phyloP scores from a whole-genome alignment of 2,797 vertebrate species.

The Pipistrellus kuhlii region DNA sequence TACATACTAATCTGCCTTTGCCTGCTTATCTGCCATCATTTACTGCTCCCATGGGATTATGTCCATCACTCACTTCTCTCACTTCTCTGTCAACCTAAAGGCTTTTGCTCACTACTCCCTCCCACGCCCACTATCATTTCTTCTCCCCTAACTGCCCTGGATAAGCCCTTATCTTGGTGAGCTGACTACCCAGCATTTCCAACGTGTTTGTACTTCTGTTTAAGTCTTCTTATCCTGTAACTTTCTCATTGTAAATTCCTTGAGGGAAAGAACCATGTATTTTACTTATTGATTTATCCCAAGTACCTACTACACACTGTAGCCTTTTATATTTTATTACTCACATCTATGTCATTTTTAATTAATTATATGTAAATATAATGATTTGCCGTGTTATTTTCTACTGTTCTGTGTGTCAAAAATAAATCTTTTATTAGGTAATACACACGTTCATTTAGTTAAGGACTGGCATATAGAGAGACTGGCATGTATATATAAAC shows the following conservation, averaged over 20 bases:
- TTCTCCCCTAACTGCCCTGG: neutral
- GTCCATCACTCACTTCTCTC: neutral
- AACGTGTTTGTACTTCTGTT: neutral
- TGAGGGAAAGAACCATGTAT: neutral
- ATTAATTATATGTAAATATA: conserved; percentile 30
- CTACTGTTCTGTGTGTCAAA: neutral
- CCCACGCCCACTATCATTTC: neutral
- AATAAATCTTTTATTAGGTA: conserved; percentile 19
- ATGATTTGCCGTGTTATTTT: conserved; percentile 40
- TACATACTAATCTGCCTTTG: conserved; percentile 38
- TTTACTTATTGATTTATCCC: neutral
- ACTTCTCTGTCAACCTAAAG: neutral
- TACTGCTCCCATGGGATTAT: neutral
- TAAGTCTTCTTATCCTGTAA: neutral
- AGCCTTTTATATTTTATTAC: neutral
- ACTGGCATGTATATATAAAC: neutral
- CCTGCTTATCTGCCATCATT: neutral
- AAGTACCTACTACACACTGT: neutral
- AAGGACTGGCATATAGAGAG: neutral
- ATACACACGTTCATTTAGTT: conserved; percentile 32
- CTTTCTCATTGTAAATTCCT: conserved; percentile 34
- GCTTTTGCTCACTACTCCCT: neutral
- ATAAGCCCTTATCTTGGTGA: conserved; percentile 26
- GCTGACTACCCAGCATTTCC: neutral
- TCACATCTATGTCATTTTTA: neutral